Percentiles rank a stretch among this genome's conserved stretches.
Conservation (phyloP, 2,888 invertebrate genomes). For the Cephus pygmeus region DNA sequence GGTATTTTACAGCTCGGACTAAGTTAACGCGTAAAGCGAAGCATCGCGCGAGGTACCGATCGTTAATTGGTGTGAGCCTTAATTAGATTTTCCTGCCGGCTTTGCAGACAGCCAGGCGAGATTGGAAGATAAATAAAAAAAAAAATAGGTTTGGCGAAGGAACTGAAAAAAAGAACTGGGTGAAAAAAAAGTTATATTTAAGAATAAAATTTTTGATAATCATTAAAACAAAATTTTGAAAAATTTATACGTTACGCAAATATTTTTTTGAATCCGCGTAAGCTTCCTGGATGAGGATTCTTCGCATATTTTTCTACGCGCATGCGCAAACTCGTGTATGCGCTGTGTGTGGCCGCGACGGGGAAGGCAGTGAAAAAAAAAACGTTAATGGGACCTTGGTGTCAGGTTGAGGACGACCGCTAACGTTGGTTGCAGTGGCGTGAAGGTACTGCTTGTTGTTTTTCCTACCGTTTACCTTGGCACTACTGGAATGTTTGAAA, state of each 20-base stretch:
- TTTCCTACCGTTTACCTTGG: slow-evolving; percentile 28
- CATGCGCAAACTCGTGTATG: background rate
- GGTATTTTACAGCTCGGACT: background rate
- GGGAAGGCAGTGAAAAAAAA: background rate
- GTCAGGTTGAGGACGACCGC: slow-evolving; percentile 33
- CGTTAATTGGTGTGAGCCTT: background rate
- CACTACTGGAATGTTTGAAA: background rate
- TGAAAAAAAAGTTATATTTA: background rate
- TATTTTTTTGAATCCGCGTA: background rate
- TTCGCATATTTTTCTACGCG: background rate
- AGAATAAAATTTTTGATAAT: background rate
- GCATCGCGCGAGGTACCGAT: background rate
- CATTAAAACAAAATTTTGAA: background rate
- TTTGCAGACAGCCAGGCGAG: background rate
- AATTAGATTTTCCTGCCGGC: background rate
- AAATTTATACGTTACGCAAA: background rate
- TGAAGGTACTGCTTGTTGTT: slow-evolving; percentile 7
- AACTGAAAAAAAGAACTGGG: too few species aligned
- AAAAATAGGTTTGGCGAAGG: background rate
- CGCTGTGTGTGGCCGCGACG: background rate
- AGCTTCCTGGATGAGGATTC: background rate
- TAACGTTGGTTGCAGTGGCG: background rate
- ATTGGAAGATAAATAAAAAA: background rate
- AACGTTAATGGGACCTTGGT: slow-evolving; percentile 26
- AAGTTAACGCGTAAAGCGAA: background rate